These are phyloP conservation scores for Xyrichtys novacula DNA, from an alignment of 2,797 vertebrate species.

Conservation along the genomic window DNA sequence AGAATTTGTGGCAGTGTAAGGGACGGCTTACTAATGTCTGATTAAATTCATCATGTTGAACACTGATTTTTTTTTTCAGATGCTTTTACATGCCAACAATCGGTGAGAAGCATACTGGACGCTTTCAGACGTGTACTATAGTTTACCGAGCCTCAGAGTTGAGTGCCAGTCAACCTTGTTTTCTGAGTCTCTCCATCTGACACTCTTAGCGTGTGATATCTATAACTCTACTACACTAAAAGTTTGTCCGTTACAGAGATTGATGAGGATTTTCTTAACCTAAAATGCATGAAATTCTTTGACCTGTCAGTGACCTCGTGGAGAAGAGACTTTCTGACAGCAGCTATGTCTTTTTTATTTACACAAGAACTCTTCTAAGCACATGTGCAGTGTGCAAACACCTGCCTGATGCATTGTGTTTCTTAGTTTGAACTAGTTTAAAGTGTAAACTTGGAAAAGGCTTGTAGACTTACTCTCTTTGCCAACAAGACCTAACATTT, in stretches of 20 bases:
- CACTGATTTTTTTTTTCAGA: too few species aligned
- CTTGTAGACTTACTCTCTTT: background rate
- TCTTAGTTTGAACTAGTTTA: background rate
- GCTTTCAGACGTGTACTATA: slow-evolving; percentile 40
- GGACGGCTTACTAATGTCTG: too few species aligned
- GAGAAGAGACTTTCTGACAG: background rate
- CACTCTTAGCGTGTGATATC: background rate
- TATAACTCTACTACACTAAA: background rate
- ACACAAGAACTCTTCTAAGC: background rate
- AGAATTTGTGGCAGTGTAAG: too few species aligned
- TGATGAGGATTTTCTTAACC: background rate
- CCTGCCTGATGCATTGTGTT: background rate
- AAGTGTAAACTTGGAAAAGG: slow-evolving; percentile 3
- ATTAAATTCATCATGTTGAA: too few species aligned
- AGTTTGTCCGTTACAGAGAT: background rate
- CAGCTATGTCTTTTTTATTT: background rate
- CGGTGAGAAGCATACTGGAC: slow-evolving; percentile 10
- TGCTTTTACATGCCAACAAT: too few species aligned
- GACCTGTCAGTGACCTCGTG: background rate
- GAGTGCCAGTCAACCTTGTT: slow-evolving; percentile 21
- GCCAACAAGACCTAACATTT: slow-evolving; percentile 9
- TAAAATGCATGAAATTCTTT: background rate
- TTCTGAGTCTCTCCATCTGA: background rate
- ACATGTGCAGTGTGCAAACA: background rate
- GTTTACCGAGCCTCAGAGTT: slow-evolving; percentile 49